Base-by-base conservation (phyloP, 2,113 vertebrate species). In the Ancistrus triradiatus region DNA sequence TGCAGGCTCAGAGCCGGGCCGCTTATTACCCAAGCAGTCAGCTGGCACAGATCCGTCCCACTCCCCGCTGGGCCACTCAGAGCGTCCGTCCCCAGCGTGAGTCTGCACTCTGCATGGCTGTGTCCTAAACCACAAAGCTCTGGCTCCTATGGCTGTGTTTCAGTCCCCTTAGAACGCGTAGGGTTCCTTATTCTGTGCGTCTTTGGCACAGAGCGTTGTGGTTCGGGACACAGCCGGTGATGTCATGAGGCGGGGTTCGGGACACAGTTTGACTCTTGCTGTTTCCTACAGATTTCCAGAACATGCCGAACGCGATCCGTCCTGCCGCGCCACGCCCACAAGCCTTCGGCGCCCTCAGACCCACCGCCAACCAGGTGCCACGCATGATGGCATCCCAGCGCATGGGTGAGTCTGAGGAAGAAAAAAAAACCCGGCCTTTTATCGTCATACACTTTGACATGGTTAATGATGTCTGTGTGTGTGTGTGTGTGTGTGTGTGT, bases 1-100 rank as follows among this genome's bases (percentile, higher is more conserved):
- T 42, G 7, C 76, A 94, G 92, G 89, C 94, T 78, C 96, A 96
- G 84, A 97, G 95, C 74, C 91, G 93, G 66, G 89, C 93, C 64
- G 91, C 95, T 0, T 98, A 96, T 80, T 98, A 98, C 70, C 92
- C 93, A 68, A 83, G 94, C 75, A 91, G 95, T 63, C 95, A 98
- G 73, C 88, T 98, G 56, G 88, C 95, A 56, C 96, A 94, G 59
- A 88, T 98, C 77, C 90, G 95, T 78, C 94, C 93, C 22, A 91
- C 90, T 85, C 95, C 95, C 71, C 93, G 94, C 80, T 98, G 96
- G 96, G 85, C 95, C 78, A 88, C 92, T 52, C 94, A 95, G 83
- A 90, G 90, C 77, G 92, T 95, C 79, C 90, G 95, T 78, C 94
- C 94, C 74, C 95, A 95, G 82, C 93, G 92, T 94, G 83, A 93